phyloP scores from a whole-genome alignment of 2,888 invertebrate genomes.

The Caenorhabditis afra region DNA sequence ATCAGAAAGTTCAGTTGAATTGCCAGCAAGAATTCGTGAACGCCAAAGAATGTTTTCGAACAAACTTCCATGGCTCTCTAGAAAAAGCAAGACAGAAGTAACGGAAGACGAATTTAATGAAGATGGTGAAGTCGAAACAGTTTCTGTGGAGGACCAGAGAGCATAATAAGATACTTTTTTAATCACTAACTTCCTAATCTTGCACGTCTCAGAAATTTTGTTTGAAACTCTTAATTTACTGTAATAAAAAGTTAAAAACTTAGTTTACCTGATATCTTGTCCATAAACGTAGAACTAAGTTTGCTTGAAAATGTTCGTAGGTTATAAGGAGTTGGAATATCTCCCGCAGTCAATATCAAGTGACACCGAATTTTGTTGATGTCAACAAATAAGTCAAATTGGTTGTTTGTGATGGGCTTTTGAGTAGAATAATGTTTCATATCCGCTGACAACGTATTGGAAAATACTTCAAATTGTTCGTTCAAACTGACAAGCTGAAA shows the following conservation, averaged over 20 bases:
- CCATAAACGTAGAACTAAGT: constrained; percentile 42
- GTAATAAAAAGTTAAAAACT: constrained; percentile 15
- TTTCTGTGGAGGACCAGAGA: constrained; percentile 20
- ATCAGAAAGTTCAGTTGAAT: constrained; percentile 25
- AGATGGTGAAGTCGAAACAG: constrained; percentile 68
- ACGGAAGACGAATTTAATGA: constrained; percentile 59
- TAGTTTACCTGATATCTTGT: constrained; percentile 37
- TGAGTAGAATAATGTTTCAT: constrained; percentile 65
- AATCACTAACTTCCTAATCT: constrained; percentile 1
- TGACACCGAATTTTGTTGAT: constrained; percentile 64
- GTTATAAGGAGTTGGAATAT: constrained; percentile 75
- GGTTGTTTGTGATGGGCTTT: constrained; percentile 16
- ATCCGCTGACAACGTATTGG: constrained; percentile 71
- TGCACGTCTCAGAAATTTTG: too few species aligned
- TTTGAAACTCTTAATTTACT: not conserved
- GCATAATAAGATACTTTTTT: not conserved
- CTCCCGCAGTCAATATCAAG: constrained; percentile 72
- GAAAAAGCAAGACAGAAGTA: constrained; percentile 26
- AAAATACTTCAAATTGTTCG: constrained; percentile 65
- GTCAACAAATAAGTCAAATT: constrained; percentile 46
- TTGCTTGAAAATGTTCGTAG: constrained; percentile 34
- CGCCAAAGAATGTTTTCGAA: constrained; percentile 53
- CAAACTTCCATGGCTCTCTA: constrained; percentile 65
- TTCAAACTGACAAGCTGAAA: constrained; percentile 60
- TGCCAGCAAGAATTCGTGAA: constrained; percentile 65